phyloP scores from a whole-genome alignment of 2,113 vertebrate genomes.

The Monopterus albus region DNA sequence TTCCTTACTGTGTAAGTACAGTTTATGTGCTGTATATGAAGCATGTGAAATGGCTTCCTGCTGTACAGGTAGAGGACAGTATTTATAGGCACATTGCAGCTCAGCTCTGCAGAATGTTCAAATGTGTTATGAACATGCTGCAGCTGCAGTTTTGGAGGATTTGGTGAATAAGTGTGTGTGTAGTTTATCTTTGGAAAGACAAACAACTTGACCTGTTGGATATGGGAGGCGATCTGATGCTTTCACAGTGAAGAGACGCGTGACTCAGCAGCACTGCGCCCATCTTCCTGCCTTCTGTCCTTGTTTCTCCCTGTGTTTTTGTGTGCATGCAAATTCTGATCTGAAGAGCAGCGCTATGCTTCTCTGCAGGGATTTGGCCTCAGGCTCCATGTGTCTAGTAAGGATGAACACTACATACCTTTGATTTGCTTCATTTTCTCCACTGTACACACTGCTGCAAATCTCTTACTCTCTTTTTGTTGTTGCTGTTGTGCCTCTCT shows the following conservation, averaged over 20 bases:
- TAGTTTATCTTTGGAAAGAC: constrained; percentile 11
- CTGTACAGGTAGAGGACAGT: background rate
- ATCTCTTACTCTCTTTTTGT: constrained; percentile 16
- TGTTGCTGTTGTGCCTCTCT: constrained; percentile 6
- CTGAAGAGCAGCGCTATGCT: constrained; percentile 47
- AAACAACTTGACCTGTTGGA: constrained; percentile 40
- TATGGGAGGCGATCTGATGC: constrained; percentile 2
- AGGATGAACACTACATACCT: constrained; percentile 55
- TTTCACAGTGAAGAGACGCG: constrained; percentile 23
- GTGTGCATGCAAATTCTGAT: constrained; percentile 34
- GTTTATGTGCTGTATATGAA: constrained; percentile 14
- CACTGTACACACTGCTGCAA: constrained; percentile 14
- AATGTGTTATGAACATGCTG: constrained; percentile 3
- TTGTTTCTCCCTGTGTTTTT: constrained; percentile 23
- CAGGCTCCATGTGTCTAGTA: constrained; percentile 50
- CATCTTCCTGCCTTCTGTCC: constrained; percentile 43
- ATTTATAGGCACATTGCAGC: background rate
- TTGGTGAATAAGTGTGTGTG: background rate
- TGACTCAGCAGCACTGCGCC: constrained; percentile 43
- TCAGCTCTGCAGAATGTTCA: background rate
- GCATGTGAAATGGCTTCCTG: background rate
- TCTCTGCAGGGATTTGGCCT: constrained; percentile 65
- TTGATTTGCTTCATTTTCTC: constrained; percentile 59
- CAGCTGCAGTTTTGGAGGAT: background rate
- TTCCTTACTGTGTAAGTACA: background rate